These are phyloP conservation scores for Myiozetetes cayanensis DNA, from an alignment of 2,113 vertebrate genomes.

Conservation along the genomic window DNA sequence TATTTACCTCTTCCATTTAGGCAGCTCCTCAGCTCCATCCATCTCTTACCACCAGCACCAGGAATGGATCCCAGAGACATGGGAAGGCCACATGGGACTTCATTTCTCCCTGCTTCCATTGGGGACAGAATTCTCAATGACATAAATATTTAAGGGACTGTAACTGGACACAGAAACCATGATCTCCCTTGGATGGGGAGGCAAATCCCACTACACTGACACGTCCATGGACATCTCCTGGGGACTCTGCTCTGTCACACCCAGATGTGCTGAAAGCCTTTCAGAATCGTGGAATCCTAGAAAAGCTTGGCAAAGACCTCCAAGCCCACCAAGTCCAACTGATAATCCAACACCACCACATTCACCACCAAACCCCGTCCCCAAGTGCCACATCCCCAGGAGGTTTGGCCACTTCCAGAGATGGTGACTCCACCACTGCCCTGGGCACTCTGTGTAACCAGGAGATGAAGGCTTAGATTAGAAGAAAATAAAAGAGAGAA, in stretches of 20 bases:
- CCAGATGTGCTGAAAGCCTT: neutral
- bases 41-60: neutral
- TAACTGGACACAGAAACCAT: accelerated
- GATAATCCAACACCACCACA: neutral
- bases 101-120: neutral
- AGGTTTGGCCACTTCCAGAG: neutral
- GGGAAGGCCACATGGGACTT: neutral
- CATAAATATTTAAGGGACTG: accelerated
- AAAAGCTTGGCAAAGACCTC: neutral
- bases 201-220: accelerated
- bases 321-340: neutral
- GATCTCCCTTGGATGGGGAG: neutral
- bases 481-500: neutral
- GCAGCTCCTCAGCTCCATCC: neutral
- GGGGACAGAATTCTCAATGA: neutral
- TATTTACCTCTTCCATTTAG: neutral
- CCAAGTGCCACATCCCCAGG: neutral
- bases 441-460: neutral
- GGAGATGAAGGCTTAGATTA: neutral
- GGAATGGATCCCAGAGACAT: neutral
- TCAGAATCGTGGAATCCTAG: neutral
- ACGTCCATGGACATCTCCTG: neutral
- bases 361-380: neutral
- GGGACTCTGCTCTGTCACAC: neutral
- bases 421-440: neutral